A percentile compares a stretch with the other conserved stretches of the same genome.
These are phyloP conservation scores for Megalurothrips usitatus DNA, from an alignment of 2,888 invertebrate genomes.

Conservation along the genomic window DNA sequence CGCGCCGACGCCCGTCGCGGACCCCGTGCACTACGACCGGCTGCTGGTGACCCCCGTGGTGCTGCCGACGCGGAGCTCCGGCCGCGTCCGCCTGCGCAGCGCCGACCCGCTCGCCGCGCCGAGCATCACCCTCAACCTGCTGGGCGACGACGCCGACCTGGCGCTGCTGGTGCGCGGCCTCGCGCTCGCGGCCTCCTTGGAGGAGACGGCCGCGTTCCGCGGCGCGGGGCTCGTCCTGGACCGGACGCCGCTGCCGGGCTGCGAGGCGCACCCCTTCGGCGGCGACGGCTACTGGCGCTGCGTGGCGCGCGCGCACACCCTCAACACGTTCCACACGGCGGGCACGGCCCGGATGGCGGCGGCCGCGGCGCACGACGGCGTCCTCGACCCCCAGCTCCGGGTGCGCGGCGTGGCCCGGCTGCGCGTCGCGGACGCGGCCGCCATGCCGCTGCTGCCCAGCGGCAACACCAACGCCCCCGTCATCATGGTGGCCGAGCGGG, in stretches of 20 bases:
- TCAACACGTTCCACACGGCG: not conserved
- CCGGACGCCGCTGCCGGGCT: not conserved
- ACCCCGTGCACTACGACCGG: not conserved
- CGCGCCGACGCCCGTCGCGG: not conserved
- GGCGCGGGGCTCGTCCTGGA: not conserved
- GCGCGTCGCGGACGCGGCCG: constrained; percentile 8
- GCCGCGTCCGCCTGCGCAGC: not conserved
- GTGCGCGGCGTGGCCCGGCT: not conserved
- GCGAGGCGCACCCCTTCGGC: not conserved
- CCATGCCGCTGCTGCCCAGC: not conserved
- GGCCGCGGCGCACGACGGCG: not conserved
- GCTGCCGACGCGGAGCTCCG: not conserved
- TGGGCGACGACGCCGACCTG: not conserved
- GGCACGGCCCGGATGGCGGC: not conserved
- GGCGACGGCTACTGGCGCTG: not conserved
- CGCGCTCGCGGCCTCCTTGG: not conserved
- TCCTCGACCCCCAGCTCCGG: not conserved
- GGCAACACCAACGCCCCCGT: constrained; percentile 15
- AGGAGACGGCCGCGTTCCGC: not conserved
- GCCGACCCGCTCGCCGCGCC: not conserved
- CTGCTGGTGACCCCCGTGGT: not conserved
- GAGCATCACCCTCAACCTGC: not conserved
- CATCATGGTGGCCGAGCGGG: constrained; percentile 9
- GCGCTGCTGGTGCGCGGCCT: not conserved
- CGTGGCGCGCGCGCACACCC: not conserved